Evolutionary conservation across 1,140 invertebrate species (phyloP), one percentile per base, ranked within the genome.

Genomic region (Heliconius himera): DNA sequence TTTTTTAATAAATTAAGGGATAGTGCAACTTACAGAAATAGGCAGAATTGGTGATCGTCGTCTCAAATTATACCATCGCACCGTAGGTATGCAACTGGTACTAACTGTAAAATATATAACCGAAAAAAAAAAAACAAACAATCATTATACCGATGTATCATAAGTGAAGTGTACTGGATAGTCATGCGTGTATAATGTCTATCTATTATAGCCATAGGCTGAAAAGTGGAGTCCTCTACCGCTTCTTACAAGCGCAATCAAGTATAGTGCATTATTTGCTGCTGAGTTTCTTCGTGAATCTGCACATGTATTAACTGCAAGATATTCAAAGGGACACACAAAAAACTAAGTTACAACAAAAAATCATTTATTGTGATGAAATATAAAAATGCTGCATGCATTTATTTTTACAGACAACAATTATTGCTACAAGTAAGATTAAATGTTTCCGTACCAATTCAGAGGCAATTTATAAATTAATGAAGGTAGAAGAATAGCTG

Each of bases 261-360:
- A 49, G 41, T 70, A 66, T 29, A 46, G 60, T 70, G 74, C n/a
- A 70, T 76, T 46, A 2, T 41, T 54, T 70, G 74, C 36, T 76
- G 60, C 36, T 26, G 56, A 70, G 2, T 66, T 46, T 60, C 29
- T 60, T 70, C 49, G 56, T 70, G 56, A 46, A 76, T 76, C 60
- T 70, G 74, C 74, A 60, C 33, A 60, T 41, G 38, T 76, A 60
- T 60, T 76, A 49, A 76, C 74, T 76, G 74, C 60, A 76, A 76
- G 66, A 76, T 76, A 70, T 70, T 76, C 38, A 76, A 76, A 70
- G 74, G 60, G 74, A 70, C 74, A 76, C 74, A 70, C 51, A 76
- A 66, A 76, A 49, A 76, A 76, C 74, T 60, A 56, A 22, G 56
- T 76, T 76, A 76, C 60, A 66, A 66, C 9, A 66, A 54, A 56